phyloP scores from a whole-genome alignment of 2,113 vertebrate genomes.

The Cephalopholis sonnerati region DNA sequence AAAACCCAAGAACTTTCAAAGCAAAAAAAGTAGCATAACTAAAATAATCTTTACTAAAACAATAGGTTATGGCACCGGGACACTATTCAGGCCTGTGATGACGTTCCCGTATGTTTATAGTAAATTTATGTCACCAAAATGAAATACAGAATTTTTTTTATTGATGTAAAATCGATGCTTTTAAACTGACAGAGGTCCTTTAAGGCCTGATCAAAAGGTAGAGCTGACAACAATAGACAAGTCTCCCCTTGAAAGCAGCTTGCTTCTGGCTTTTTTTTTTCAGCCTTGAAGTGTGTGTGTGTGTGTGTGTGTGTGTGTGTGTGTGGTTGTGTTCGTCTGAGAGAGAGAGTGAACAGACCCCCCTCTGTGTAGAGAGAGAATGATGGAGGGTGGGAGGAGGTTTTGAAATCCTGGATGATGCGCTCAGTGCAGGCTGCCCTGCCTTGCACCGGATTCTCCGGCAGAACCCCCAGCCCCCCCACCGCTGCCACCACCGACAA shows the following conservation, averaged over 20 bases:
- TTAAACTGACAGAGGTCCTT: neutral
- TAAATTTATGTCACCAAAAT: neutral
- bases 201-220: conserved; percentile 13
- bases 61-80: too few relatives aligned
- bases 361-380: conserved; percentile 47
- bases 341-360: conserved; percentile 45
- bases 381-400: conserved; percentile 60
- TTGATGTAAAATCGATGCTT: neutral
- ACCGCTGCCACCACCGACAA: conserved; percentile 21
- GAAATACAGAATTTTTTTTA: neutral
- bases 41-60: too few relatives aligned
- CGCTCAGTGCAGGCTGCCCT: conserved; percentile 56
- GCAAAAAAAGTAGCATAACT: too few relatives aligned
- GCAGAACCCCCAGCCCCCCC: conserved; percentile 13
- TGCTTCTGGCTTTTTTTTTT: conserved; percentile 2
- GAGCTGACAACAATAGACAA: conserved; percentile 30
- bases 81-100: neutral
- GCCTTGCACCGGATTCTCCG: conserved; percentile 59
- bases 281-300: neutral
- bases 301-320: conserved; percentile 14
- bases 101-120: neutral
- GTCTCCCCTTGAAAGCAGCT: conserved; percentile 16
- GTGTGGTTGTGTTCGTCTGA: conserved; percentile 10
- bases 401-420: conserved; percentile 69
- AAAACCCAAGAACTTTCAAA: too few relatives aligned